Conservation (phyloP, 2,113 vertebrate genomes). For the Paramisgurnus dabryanus region DNA sequence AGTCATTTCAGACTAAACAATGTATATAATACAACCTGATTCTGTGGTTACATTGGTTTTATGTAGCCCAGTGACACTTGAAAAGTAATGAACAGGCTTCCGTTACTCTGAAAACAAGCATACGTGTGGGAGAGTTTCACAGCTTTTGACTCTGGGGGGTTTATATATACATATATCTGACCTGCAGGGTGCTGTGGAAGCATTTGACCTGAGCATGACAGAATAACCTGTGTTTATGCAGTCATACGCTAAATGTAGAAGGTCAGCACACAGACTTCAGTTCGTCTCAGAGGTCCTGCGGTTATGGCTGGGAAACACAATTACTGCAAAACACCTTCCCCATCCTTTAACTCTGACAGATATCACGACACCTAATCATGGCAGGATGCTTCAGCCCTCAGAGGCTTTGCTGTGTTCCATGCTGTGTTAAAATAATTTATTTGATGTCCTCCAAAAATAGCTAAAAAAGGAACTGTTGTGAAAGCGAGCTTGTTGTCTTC, state of each 20-base stretch:
- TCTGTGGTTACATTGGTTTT: background rate
- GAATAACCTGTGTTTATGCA: conserved; percentile 33
- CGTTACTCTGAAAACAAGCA: conserved; percentile 12
- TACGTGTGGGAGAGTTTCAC: background rate
- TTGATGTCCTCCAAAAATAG: background rate
- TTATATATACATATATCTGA: conserved; percentile 18
- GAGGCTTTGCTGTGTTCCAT: background rate
- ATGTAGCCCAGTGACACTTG: background rate
- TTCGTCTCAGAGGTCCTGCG: conserved; percentile 31
- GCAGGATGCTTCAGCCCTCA: background rate
- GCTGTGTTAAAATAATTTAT: background rate
- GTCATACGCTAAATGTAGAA: conserved; percentile 30
- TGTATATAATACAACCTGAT: background rate
- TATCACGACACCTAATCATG: background rate
- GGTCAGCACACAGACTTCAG: conserved; percentile 29
- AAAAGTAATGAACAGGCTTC: conserved; percentile 29
- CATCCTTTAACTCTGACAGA: background rate
- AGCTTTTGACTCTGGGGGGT: conserved; percentile 17
- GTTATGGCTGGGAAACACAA: conserved; percentile 36
- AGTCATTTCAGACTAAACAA: no score
- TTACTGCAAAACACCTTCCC: background rate
- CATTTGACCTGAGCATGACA: conserved; percentile 32
- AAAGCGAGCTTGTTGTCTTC: background rate
- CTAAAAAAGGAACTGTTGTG: background rate
- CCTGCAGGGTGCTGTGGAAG: conserved; percentile 38